Conservation (phyloP, 2,113 vertebrate genomes). For the Spermophilus dauricus region DNA sequence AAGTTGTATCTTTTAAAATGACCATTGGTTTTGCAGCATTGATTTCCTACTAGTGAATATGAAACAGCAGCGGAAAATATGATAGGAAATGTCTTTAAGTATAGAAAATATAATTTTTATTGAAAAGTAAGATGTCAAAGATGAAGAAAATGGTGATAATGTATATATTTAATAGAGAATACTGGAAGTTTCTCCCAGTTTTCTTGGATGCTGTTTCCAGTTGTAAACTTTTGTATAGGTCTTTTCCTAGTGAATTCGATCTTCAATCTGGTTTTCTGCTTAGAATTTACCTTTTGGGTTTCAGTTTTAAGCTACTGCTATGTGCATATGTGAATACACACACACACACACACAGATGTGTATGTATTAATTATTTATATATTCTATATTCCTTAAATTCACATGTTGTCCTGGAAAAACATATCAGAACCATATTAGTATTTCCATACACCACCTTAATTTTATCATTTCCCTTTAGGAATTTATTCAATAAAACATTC, state of each 20-base stretch:
- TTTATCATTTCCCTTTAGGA: background rate
- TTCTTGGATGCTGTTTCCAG: background rate
- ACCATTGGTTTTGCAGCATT: background rate
- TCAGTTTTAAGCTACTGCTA: background rate
- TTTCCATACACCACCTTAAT: background rate
- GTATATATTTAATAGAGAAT: background rate
- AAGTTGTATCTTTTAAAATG: background rate
- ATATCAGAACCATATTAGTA: background rate
- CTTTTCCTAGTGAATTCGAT: background rate
- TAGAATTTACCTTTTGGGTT: background rate
- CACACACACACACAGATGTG: background rate
- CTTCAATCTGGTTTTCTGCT: background rate
- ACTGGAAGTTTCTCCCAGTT: background rate
- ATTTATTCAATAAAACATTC: background rate
- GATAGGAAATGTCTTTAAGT: background rate
- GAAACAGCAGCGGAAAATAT: background rate
- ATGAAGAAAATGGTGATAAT: background rate
- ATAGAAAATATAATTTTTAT: background rate
- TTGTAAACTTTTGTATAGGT: background rate
- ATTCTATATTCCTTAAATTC: background rate
- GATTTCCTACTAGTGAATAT: background rate
- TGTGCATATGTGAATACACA: background rate
- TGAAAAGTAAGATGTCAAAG: background rate
- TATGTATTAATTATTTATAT: background rate
- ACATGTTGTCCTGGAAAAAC: background rate